phyloP scores from a whole-genome alignment of 2,888 invertebrate genomes.

The Ferrisia virgata region DNA sequence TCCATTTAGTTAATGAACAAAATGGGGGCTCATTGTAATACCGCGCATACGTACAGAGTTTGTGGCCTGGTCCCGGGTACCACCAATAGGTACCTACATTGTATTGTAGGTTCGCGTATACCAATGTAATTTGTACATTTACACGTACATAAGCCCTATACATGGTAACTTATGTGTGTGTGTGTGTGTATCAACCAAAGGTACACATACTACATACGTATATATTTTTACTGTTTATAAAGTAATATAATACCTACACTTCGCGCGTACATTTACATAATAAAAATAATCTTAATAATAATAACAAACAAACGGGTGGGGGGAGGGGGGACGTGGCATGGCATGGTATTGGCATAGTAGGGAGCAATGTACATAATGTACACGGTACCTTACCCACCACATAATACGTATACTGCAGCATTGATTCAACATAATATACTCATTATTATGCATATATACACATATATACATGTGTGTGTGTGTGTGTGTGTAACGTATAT shows the following conservation, averaged over 20 bases:
- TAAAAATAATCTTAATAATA: neutral
- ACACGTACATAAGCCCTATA: neutral
- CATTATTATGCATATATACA: neutral
- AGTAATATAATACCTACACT: neutral
- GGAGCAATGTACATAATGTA: neutral
- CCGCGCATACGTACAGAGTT: too few relatives aligned
- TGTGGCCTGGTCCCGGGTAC: neutral
- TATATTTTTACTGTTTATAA: neutral
- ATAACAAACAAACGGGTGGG: neutral
- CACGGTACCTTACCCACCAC: too few relatives aligned
- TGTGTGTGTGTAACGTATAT: too few relatives aligned
- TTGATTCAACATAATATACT: neutral
- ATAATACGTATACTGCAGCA: neutral
- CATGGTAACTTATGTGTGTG: neutral
- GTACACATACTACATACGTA: neutral
- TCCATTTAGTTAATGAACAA: constrained; percentile 44
- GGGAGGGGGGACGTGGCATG: neutral
- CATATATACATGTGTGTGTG: too few relatives aligned
- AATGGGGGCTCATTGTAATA: constrained; percentile 40
- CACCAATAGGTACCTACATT: neutral
- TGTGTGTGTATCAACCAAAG: too few relatives aligned
- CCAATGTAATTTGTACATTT: neutral
- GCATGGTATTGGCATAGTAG: neutral
- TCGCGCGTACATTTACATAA: neutral
- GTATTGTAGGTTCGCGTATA: too few relatives aligned